Evolutionary conservation across 1,140 invertebrate genomes (phyloP).

Genomic region (Limonius californicus): DNA sequence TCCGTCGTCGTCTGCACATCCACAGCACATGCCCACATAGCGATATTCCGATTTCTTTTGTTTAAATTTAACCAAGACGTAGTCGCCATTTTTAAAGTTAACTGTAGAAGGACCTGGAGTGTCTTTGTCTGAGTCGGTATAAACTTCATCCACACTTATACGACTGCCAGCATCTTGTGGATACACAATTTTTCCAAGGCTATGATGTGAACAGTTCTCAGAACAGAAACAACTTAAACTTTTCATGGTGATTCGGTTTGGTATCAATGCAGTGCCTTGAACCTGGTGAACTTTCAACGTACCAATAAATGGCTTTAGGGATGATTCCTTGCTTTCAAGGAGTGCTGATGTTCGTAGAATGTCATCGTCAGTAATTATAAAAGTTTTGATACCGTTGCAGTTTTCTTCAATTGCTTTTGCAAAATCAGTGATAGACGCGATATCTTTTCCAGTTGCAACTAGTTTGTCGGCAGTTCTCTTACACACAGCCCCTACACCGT

Average conservation of each 20-base stretch:
- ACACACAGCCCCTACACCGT: constrained; percentile 47
- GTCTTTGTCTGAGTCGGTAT: no score
- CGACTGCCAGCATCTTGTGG: no score
- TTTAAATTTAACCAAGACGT: not conserved
- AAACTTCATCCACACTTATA: no score
- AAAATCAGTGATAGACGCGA: not conserved
- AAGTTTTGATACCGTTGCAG: not conserved
- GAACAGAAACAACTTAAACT: not conserved
- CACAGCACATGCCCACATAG: not conserved
- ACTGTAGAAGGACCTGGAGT: no score
- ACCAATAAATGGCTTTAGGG: not conserved
- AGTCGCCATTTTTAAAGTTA: no score
- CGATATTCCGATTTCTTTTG: not conserved
- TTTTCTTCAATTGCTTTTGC: not conserved
- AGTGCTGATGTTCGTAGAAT: not conserved
- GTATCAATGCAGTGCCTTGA: not conserved
- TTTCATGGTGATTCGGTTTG: not conserved
- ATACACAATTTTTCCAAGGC: no score
- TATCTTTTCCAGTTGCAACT: not conserved
- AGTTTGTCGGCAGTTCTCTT: constrained; percentile 42
- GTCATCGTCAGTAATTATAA: not conserved
- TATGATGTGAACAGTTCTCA: not conserved
- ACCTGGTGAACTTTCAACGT: not conserved
- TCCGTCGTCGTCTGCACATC: not conserved
- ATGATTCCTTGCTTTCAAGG: no score